phyloP scores from a whole-genome alignment of 2,113 vertebrate genomes.

The Lanius ludovicianus region DNA sequence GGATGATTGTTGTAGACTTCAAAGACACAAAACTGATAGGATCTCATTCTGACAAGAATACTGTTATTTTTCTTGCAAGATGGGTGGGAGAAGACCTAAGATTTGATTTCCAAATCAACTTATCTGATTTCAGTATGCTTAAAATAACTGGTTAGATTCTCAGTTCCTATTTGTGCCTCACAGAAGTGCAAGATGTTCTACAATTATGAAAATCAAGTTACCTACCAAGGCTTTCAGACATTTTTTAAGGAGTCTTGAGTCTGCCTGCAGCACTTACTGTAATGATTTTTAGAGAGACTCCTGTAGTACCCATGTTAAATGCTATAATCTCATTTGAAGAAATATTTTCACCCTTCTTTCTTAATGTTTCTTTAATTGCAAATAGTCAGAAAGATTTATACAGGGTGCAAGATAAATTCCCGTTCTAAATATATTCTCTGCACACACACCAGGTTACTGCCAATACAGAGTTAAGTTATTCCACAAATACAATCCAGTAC shows the following conservation, averaged over 20 bases:
- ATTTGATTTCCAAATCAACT: constrained; percentile 3
- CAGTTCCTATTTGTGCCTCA: background rate
- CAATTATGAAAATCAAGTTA: background rate
- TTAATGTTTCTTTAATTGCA: background rate
- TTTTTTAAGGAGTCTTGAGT: background rate
- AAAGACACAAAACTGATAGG: background rate
- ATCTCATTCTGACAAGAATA: background rate
- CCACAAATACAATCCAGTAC: background rate
- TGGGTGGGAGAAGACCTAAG: background rate
- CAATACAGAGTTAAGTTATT: background rate
- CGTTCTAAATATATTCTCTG: background rate
- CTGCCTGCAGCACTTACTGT: background rate
- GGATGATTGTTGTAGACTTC: background rate
- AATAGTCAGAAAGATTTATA: background rate
- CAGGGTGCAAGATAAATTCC: background rate
- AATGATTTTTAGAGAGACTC: background rate
- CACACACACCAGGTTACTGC: background rate
- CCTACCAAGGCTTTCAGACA: background rate
- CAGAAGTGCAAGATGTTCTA: background rate
- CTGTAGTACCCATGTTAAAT: background rate
- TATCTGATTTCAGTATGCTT: background rate
- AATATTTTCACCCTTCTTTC: background rate
- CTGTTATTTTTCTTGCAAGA: background rate
- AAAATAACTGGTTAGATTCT: background rate
- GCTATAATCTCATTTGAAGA: background rate